These are phyloP conservation scores for Brachionus asplanchnoidis DNA, from an alignment of 1,140 invertebrate genomes.

Conservation along the genomic window DNA sequence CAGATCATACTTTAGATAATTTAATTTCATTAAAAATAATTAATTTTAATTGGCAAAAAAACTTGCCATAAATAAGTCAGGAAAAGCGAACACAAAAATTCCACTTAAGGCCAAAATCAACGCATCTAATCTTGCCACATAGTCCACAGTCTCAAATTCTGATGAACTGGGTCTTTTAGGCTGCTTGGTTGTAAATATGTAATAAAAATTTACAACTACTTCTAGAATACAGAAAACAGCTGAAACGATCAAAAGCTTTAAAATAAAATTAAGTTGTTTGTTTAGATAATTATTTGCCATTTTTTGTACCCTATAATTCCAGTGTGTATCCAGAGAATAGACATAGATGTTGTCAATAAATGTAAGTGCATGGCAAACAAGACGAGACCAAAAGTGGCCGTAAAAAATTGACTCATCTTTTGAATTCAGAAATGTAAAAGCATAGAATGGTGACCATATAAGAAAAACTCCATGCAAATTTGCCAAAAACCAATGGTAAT, in stretches of 20 bases:
- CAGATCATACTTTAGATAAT: not conserved
- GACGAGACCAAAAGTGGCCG: constrained; percentile 9
- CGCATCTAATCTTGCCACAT: not conserved
- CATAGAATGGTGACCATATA: not conserved
- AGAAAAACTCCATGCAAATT: not conserved
- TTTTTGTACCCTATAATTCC: constrained; percentile 10
- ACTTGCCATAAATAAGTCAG: not conserved
- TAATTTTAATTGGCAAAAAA: not conserved
- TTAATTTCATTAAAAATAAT: not conserved
- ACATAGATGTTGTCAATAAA: not conserved
- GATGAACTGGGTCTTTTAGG: not conserved
- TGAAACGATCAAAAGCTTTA: not conserved
- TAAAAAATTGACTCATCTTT: constrained; percentile 7
- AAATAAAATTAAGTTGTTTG: not conserved
- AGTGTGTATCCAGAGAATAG: not conserved
- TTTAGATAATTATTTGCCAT: not conserved
- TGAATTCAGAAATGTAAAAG: not conserved
- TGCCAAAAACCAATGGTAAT: not conserved
- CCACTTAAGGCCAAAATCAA: not conserved
- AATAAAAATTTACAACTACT: not conserved
- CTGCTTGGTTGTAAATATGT: not conserved
- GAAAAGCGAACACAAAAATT: not conserved
- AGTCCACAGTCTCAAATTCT: not conserved
- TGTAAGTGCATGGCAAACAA: not conserved
- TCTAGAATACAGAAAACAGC: not conserved